A percentile compares a stretch with the other conserved stretches of the same genome.
phyloP scores from a whole-genome alignment of 2,113 vertebrate genomes.

The Brachypteracias leptosomus region DNA sequence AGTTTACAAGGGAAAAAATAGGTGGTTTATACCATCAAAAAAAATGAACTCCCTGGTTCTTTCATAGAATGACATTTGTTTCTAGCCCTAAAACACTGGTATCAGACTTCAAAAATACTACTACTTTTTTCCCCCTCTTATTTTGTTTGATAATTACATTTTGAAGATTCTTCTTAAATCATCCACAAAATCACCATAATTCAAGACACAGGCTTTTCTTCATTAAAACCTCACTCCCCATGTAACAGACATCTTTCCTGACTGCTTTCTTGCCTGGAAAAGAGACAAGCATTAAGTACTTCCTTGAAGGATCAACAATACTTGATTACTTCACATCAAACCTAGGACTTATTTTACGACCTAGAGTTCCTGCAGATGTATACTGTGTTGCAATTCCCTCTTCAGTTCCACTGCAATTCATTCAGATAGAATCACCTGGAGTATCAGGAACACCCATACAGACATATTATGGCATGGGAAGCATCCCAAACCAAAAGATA shows the following conservation, averaged over 20 bases:
- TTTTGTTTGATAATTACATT: neutral
- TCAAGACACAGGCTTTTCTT: neutral
- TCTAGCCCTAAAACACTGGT: neutral
- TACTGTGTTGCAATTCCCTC: neutral
- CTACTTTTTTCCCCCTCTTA: neutral
- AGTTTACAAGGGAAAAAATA: neutral
- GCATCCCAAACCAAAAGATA: neutral
- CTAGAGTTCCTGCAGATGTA: neutral
- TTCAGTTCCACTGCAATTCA: neutral
- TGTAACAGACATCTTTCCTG: neutral
- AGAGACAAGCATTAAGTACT: neutral
- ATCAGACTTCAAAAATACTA: neutral
- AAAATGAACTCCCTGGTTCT: neutral
- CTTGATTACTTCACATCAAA: neutral
- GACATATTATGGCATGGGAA: neutral
- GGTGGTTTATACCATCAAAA: neutral
- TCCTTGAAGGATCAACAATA: neutral
- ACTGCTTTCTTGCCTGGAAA: neutral
- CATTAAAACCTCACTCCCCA: neutral
- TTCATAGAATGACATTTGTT: neutral
- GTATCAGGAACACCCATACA: neutral
- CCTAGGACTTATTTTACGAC: neutral
- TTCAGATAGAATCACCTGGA: neutral
- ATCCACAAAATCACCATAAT: neutral
- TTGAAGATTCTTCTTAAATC: neutral